Base-by-base conservation (phyloP, 2,888 invertebrate species). In the Mechanitis mazaeus region DNA sequence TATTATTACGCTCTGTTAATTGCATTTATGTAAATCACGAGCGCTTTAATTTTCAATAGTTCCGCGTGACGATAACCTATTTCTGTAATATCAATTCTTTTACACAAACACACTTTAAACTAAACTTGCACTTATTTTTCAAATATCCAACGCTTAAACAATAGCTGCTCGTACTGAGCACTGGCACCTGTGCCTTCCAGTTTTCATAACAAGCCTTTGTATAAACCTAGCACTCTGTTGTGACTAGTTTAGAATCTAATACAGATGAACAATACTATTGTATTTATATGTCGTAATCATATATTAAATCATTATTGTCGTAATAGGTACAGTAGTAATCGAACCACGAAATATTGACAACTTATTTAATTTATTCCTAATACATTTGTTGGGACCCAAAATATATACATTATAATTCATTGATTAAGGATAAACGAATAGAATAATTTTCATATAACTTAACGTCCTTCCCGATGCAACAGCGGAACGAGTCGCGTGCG, bases 401-500 rank as follows among this genome's bases (percentile, higher is more conserved):
- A 50, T 63, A 31, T 61, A 31, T 61, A 57, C 9, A 47, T 47
- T 6, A 20, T 12, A 54, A 55, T 54, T 59, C 55, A 63, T 31
- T 62, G 57, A 62, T 62, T 64, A 57, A 57, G 60, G 42, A 66
- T 64, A 64, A 66, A 59, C 55, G 62, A 64, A 63, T 71, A 68
- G 75, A 80, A 79, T 79, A 79, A 80, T 82, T 81, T 81, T 80
- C 78, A 82, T 76, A 79, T 77, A 76, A 74, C 70, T 61, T 56
- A 56, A 64, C 72, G 83, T 80, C 83, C 83, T 81, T 83, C 80
- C 68, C 67, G 65, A 64, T 64, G 72, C 71, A 74, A 70, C 68
- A 75, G 72, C 78, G 80, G 76, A 81, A 84, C 83, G 78, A 64
- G 64, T 82, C 76, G 84, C 83, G 83, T 81, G 83, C 75, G 66